Evolutionary conservation across 2,888 invertebrate species (phyloP).

Genomic region (Lepidonotus clava): DNA sequence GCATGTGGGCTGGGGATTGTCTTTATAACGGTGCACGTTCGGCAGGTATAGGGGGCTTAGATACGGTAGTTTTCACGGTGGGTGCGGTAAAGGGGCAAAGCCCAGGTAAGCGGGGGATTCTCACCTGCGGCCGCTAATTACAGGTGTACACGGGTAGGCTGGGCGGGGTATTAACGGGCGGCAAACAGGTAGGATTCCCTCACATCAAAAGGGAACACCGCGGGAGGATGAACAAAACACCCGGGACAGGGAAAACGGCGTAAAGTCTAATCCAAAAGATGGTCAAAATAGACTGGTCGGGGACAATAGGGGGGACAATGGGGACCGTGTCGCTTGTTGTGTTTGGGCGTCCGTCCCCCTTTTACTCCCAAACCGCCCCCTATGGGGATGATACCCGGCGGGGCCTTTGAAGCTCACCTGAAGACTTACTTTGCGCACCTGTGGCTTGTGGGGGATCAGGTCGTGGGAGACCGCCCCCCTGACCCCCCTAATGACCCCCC

Average conservation of each 20-base stretch:
- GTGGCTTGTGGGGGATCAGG: background rate
- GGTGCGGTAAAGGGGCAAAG: background rate
- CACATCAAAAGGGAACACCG: no score
- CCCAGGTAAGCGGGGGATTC: background rate
- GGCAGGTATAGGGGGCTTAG: no score
- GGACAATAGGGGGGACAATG: background rate
- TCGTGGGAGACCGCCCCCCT: background rate
- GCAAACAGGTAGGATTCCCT: background rate
- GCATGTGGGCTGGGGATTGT: no score
- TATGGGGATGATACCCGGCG: background rate
- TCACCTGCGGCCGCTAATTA: background rate
- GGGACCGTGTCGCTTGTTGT: background rate
- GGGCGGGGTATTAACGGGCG: background rate
- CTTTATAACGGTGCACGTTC: no score
- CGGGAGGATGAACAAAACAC: no score
- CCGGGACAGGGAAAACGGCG: no score
- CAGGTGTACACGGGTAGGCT: background rate
- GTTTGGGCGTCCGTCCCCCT: background rate
- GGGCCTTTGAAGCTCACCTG: background rate
- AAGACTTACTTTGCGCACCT: background rate
- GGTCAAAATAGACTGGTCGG: no score
- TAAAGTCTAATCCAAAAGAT: no score
- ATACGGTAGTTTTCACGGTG: no score
- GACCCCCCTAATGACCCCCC: background rate
- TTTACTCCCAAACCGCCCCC: background rate